Base-by-base conservation (phyloP, 1,140 invertebrate genomes). In the Phortica variegata region DNA sequence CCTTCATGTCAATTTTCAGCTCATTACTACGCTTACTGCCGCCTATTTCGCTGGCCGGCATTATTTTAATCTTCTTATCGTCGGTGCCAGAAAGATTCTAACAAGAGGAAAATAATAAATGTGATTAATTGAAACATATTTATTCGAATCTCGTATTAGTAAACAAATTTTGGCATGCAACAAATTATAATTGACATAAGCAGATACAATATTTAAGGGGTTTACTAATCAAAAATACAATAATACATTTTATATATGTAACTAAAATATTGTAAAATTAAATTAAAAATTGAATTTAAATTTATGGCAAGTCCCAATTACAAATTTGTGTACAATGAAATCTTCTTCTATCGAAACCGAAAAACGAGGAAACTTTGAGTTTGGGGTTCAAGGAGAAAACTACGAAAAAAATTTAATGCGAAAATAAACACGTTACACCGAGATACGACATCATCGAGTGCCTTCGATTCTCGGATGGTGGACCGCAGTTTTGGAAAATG, bases 1-100 rank as follows among this genome's bases (percentile, higher is more conserved):
- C 89, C 58, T 86, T 88, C 73, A 88, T 83, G 53, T 88, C 85
- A 13, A 87, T 76, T 21, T 80, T 77, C 3, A 82, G 78, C 41
- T 83, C 79, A 37, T 78, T 77, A 41, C 77, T 75, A 12, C 72
- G 77, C 47, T 80, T 80, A 56, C 78, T 79, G 32, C 73, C 73
- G n/a, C 68, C 63, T 42, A 75, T 69, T 17, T 76, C 74, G 16
- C 15, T 59, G 36, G 66, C 70, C 10, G 73, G 73, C 60, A 73
- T 58, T 3, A 76, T 74, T 49, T 55, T 66, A 29, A 69, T 65
- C 56, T 70, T 70, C 51, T 73, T 72, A 47, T 76, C 73, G 54
- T 74, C 68, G 6, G 65, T 8, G 36, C 54, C 47, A 13, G 60
- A 58, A 17, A 74, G 57, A 37, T 73, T 76, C 73, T 75, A 57